These are phyloP conservation scores for Sminthurides aquaticus DNA, from an alignment of 2,888 invertebrate genomes.

Conservation along the genomic window DNA sequence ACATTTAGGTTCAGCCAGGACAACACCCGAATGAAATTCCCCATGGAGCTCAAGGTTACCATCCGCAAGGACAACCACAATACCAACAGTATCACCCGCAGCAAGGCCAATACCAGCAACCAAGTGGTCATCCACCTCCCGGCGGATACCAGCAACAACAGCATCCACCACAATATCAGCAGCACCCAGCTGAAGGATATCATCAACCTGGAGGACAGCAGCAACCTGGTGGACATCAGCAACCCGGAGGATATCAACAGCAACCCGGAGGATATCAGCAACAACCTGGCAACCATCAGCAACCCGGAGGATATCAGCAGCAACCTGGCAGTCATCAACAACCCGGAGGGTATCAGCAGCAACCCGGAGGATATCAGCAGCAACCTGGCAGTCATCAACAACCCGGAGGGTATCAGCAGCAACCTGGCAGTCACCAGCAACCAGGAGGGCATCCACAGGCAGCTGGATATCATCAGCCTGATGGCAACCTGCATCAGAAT, in stretches of 20 bases:
- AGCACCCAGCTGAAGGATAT: conserved; percentile 6
- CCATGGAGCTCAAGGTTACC: conserved; percentile 4
- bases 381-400: conserved; percentile 44
- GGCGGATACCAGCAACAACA: conserved; percentile 10
- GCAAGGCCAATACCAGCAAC: conserved; percentile 38
- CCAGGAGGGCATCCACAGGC: conserved; percentile 44
- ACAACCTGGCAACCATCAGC: conserved; percentile 24
- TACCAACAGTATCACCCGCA: conserved; percentile 43
- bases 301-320: conserved; percentile 44
- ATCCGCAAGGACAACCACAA: conserved; percentile 31
- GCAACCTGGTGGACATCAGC: conserved; percentile 6
- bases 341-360: conserved; percentile 44
- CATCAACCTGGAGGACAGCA: conserved; percentile 14
- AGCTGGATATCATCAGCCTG: conserved; percentile 45
- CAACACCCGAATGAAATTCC: conserved; percentile 8
- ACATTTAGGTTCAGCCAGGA: conserved; percentile 1
- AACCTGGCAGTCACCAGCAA: conserved; percentile 44
- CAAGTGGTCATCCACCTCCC: conserved; percentile 39
- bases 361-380: conserved; percentile 43
- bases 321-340: conserved; percentile 43
- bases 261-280: conserved; percentile 8
- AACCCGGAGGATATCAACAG: conserved; percentile 10
- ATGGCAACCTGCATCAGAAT: conserved; percentile 46
- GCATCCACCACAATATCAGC: conserved; percentile 11
- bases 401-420: conserved; percentile 43